phyloP scores from a whole-genome alignment of 2,113 vertebrate species.

The Perca flavescens region DNA sequence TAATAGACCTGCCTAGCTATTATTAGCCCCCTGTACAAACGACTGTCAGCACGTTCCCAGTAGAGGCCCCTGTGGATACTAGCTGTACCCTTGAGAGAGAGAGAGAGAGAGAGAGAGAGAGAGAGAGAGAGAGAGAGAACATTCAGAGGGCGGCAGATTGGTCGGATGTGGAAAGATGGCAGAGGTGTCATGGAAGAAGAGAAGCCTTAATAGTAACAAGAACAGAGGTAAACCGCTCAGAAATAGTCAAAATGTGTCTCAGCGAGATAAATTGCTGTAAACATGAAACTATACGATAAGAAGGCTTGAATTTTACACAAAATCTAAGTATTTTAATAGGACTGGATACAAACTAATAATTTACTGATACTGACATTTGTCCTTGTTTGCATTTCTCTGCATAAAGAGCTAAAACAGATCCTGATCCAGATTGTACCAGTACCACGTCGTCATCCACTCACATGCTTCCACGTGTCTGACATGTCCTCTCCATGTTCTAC shows the following conservation, averaged over 20 bases:
- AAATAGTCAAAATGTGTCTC: background rate
- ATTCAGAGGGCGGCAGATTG: background rate
- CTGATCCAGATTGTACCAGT: background rate
- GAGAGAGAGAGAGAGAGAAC: conserved; percentile 33
- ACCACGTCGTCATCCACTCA: background rate
- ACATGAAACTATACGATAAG: background rate
- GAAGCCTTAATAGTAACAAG: background rate
- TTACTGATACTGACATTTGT: background rate
- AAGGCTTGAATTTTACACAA: background rate
- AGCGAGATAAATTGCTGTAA: background rate
- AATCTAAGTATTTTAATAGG: background rate
- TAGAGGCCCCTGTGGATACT: conserved; percentile 38
- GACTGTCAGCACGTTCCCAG: conserved; percentile 71
- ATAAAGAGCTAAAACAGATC: background rate
- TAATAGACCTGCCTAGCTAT: conserved; percentile 68
- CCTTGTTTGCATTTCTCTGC: background rate
- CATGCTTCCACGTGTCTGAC: background rate
- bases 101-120: conserved; percentile 35
- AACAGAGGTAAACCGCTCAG: background rate
- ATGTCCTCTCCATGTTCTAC: background rate
- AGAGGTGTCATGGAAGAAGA: background rate
- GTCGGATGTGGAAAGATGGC: background rate
- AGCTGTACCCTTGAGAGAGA: conserved; percentile 38
- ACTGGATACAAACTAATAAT: background rate
- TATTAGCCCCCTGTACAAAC: conserved; percentile 65